Evolutionary conservation across 2,888 invertebrate species (phyloP).

Genomic region (Drosophila yooni): DNA sequence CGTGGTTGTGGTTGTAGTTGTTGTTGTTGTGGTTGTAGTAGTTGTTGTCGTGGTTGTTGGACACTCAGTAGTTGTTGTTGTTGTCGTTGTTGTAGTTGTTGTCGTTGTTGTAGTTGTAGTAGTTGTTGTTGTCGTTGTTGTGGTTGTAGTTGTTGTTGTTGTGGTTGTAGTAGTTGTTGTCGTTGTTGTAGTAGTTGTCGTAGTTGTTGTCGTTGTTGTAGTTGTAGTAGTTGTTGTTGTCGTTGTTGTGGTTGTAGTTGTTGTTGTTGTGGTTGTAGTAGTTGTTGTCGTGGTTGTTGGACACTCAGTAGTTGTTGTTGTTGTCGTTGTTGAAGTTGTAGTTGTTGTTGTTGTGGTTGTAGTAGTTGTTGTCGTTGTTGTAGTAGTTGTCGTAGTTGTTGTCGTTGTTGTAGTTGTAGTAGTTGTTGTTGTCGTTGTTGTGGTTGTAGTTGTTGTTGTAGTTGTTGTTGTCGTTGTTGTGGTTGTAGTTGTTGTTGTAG

Average conservation of each 20-base stretch:
- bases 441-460: neutral
- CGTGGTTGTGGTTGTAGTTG: too few relatives aligned
- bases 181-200: rapidly evolving
- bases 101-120: too few relatives aligned
- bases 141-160: rapidly evolving
- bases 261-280: slow-evolving; percentile 21
- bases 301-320: neutral
- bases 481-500: rapidly evolving
- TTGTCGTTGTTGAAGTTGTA: rapidly evolving
- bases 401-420: too few relatives aligned
- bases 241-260: neutral
- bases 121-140: rapidly evolving
- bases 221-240: rapidly evolving
- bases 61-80: neutral
- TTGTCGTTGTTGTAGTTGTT: too few relatives aligned
- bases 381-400: rapidly evolving
- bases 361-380: rapidly evolving
- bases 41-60: neutral
- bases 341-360: neutral
- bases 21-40: too few relatives aligned
- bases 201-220: rapidly evolving
- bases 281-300: slow-evolving; percentile 16
- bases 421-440: too few relatives aligned
- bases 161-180: rapidly evolving
- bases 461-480: neutral